These are phyloP conservation scores for Empis stercorea DNA, from an alignment of 2,888 invertebrate genomes.

Conservation along the genomic window DNA sequence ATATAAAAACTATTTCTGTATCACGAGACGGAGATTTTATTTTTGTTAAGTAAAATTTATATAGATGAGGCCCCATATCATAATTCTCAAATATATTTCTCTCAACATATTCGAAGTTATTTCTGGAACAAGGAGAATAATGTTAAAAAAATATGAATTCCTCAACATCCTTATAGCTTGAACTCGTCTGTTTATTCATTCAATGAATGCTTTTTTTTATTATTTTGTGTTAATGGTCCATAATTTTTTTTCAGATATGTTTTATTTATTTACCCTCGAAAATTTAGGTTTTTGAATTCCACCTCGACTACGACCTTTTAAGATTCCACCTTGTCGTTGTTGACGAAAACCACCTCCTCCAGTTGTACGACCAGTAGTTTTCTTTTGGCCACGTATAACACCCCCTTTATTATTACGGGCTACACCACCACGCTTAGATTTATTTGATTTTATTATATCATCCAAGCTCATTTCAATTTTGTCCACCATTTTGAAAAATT, in stretches of 20 bases:
- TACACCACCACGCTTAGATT: constrained; percentile 49
- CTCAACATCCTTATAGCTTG: no score
- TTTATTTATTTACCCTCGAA: constrained; percentile 30
- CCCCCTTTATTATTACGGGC: constrained; percentile 41
- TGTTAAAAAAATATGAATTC: no score
- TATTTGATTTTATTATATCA: constrained; percentile 85
- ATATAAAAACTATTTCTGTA: no score
- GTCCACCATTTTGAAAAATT: constrained; percentile 59
- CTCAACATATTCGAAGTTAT: no score
- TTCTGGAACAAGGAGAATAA: no score
- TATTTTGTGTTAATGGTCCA: no score
- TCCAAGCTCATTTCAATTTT: constrained; percentile 96
- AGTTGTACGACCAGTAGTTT: constrained; percentile 42
- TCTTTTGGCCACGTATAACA: constrained; percentile 35
- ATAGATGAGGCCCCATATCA: no score
- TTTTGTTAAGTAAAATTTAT: no score
- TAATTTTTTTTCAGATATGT: background rate
- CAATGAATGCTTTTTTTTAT: no score
- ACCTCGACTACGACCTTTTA: constrained; percentile 60
- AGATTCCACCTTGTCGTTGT: constrained; percentile 43
- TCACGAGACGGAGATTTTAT: no score
- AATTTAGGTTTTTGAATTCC: constrained; percentile 42
- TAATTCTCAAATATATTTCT: no score
- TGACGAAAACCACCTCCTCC: constrained; percentile 38
- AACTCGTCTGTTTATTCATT: no score